Conservation (phyloP, 2,113 vertebrate species). For the Podarcis raffonei region DNA sequence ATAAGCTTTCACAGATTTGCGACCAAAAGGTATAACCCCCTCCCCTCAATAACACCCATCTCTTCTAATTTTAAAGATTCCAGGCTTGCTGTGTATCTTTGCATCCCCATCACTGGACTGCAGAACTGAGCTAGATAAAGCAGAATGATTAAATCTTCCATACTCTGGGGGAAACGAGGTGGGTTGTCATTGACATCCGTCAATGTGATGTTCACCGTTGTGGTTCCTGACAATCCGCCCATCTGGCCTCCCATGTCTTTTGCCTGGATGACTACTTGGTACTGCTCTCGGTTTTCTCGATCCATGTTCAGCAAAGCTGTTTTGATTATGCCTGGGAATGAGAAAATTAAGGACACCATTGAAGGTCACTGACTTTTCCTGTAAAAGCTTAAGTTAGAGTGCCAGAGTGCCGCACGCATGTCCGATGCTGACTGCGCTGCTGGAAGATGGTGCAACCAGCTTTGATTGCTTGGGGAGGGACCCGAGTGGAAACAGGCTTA, state of each 20-base stretch:
- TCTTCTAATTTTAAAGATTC: background rate
- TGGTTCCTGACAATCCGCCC: slow-evolving; percentile 93
- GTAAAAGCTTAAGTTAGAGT: slow-evolving; percentile 27
- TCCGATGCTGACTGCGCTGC: too few species aligned
- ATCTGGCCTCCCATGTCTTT: slow-evolving; percentile 98
- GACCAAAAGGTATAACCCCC: background rate
- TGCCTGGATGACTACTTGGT: slow-evolving; percentile 96
- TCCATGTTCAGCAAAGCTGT: slow-evolving; percentile 96
- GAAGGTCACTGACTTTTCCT: slow-evolving; percentile 29
- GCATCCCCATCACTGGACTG: background rate
- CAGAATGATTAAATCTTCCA: slow-evolving; percentile 50
- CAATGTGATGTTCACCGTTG: slow-evolving; percentile 91
- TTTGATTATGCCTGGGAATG: slow-evolving; percentile 87
- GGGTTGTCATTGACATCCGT: slow-evolving; percentile 95
- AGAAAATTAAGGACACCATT: slow-evolving; percentile 53
- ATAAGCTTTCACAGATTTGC: background rate
- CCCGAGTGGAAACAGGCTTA: too few species aligned
- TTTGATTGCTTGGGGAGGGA: too few species aligned
- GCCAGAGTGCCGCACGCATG: background rate
- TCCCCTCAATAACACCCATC: background rate
- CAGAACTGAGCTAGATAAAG: slow-evolving; percentile 7
- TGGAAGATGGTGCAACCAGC: too few species aligned
- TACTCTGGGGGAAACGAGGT: slow-evolving; percentile 92
- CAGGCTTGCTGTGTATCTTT: background rate
- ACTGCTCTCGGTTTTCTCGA: slow-evolving; percentile 90